Evolutionary conservation across 2,888 invertebrate genomes (phyloP).

Genomic region (Dastarcus helophoroides): DNA sequence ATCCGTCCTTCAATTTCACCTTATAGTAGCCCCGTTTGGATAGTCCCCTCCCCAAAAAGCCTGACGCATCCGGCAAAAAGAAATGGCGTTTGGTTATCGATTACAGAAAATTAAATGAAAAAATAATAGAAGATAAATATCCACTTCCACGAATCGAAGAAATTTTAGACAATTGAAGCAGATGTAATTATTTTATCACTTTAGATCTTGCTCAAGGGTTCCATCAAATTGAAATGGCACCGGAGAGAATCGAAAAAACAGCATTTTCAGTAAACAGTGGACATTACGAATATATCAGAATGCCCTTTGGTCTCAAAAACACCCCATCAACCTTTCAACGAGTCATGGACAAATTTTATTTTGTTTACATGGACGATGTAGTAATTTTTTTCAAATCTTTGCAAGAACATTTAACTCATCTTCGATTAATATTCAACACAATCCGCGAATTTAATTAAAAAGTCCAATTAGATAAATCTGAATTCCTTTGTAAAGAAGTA

Average conservation of each 20-base stretch:
- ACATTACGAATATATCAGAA: constrained; percentile 14
- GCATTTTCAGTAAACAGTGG: constrained; percentile 13
- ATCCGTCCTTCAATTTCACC: no score
- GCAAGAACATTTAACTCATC: constrained; percentile 11
- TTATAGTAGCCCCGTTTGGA: no score
- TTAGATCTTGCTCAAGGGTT: constrained; percentile 15
- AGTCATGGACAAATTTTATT: constrained; percentile 16
- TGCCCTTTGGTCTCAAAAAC: constrained; percentile 17
- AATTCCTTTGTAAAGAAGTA: constrained; percentile 8
- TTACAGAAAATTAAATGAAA: no score
- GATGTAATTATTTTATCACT: no score
- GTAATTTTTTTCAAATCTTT: constrained; percentile 9
- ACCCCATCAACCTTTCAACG: constrained; percentile 15
- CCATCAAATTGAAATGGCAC: constrained; percentile 14
- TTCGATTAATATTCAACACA: constrained; percentile 3
- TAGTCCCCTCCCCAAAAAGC: no score
- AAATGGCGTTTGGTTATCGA: no score
- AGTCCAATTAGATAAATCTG: constrained; percentile 14
- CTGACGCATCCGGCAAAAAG: no score
- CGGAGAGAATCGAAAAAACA: constrained; percentile 13
- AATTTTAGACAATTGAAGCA: no score
- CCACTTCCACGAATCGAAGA: no score
- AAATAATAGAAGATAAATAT: no score
- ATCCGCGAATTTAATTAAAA: constrained; percentile 9
- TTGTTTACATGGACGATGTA: no score